Evolutionary conservation across 2,113 vertebrate genomes (phyloP).

Genomic region (Theristicus caerulescens): DNA sequence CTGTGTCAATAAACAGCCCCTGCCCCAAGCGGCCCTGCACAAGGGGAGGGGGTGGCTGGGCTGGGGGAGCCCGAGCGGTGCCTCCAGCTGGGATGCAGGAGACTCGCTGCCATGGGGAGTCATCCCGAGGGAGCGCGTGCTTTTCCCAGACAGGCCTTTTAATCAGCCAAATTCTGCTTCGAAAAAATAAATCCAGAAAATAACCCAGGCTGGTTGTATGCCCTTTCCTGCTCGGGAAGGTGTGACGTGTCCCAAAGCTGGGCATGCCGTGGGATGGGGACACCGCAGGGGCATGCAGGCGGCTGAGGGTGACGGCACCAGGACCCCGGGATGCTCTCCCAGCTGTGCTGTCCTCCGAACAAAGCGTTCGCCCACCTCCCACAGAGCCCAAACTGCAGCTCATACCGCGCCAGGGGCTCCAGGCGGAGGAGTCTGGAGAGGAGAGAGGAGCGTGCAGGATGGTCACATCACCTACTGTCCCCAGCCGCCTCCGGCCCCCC

Average conservation of each 20-base stretch:
- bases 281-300: no score
- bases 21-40: background rate
- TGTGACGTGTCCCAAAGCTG: background rate
- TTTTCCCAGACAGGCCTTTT: background rate
- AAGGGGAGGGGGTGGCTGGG: background rate
- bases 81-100: background rate
- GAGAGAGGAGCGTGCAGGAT: fast-evolving
- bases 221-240: background rate
- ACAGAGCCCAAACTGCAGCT: background rate
- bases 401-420: fast-evolving
- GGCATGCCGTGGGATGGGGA: background rate
- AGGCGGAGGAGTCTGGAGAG: background rate
- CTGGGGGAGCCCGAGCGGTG: background rate
- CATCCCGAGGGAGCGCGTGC: fast-evolving
- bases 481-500: background rate
- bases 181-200: background rate
- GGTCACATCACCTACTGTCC: background rate
- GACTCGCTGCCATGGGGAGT: background rate
- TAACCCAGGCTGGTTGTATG: background rate
- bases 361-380: background rate
- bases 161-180: background rate
- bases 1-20: slow-evolving; percentile 17
- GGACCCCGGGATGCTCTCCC: background rate
- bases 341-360: background rate
- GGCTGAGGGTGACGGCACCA: background rate